Percentiles rank a stretch among this genome's conserved stretches.
Conservation (phyloP, 2,888 invertebrate genomes). For the Leptinotarsa haldemani region DNA sequence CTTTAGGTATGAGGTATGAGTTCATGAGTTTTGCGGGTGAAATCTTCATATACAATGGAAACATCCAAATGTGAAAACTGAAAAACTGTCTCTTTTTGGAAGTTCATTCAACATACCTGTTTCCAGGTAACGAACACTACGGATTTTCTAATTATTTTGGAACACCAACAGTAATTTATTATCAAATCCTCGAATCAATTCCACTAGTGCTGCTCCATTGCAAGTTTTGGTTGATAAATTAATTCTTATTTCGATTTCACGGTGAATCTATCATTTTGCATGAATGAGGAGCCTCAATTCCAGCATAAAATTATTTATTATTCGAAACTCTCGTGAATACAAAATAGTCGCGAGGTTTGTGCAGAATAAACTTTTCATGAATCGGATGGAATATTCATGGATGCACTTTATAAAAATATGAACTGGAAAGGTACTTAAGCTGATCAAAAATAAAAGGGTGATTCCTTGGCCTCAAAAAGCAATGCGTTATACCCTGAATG, state of each 20-base stretch:
- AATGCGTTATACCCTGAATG: neutral
- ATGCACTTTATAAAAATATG: neutral
- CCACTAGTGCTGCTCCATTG: neutral
- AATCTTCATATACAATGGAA: no score
- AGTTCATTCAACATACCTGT: neutral
- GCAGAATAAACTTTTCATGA: neutral
- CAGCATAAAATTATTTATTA: neutral
- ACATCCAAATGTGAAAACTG: no score
- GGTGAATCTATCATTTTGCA: neutral
- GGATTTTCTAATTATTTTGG: neutral
- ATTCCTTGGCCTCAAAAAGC: neutral
- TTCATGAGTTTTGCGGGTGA: no score
- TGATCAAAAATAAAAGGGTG: neutral
- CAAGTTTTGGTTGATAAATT: neutral
- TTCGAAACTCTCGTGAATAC: neutral
- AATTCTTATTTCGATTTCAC: neutral
- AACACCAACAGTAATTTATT: neutral
- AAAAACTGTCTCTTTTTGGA: no score
- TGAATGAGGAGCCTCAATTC: neutral
- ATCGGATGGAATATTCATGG: neutral
- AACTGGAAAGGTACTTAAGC: neutral
- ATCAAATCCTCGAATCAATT: neutral
- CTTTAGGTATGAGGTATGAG: no score
- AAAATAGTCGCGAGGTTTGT: neutral
- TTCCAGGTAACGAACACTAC: neutral